Base-by-base conservation (phyloP, 2,888 invertebrate species). In the Chydorus sphaericus region DNA sequence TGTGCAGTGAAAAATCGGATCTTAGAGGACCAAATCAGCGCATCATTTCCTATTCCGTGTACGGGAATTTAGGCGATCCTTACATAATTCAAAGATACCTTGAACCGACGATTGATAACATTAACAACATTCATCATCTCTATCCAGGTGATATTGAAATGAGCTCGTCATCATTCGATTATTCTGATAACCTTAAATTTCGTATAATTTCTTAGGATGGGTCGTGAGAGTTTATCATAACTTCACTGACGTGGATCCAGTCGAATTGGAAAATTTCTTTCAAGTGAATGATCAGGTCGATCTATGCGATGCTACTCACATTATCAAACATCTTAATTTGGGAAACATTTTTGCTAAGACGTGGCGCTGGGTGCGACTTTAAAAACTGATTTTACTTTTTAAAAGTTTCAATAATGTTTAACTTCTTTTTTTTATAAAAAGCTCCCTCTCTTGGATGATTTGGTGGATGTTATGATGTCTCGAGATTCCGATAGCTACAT, bases 211-310 rank as follows among this genome's bases (percentile, higher is more conserved):
- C n/a, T n/a, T n/a, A 39, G 39, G 39, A 7, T 39, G 39, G 52
- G 26, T 26, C 14, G 50, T 50, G 26, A 23, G 52, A n/a, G 10
- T 52, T 16, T 37, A 52, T 52, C 36, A 33, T 16, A 50, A 31
- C 29, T 16, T 8, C n/a, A 29, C 50, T 16, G n/a, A n/a, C n/a
- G n/a, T n/a, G n/a, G n/a, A n/a, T n/a, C n/a, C n/a, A 30, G n/a
- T 29, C 26, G 6, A 18, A 10, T 16, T 29, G 16, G 18, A 50
- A 28, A 6, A n/a, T 4, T 5, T 16, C n/a, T 16, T 14, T 4
- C 11, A 29, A 10, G 7, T 39, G 20, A 23, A 23, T 20, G n/a
- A n/a, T 3, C 39, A 39, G 20, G 10, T 39, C 18, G 39, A 39
- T 16, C 23, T 39, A n/a, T 39, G 39, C 39, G 23, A 39, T 4